Conservation (phyloP, 2,797 vertebrate genomes). For the Dipus sagitta region DNA sequence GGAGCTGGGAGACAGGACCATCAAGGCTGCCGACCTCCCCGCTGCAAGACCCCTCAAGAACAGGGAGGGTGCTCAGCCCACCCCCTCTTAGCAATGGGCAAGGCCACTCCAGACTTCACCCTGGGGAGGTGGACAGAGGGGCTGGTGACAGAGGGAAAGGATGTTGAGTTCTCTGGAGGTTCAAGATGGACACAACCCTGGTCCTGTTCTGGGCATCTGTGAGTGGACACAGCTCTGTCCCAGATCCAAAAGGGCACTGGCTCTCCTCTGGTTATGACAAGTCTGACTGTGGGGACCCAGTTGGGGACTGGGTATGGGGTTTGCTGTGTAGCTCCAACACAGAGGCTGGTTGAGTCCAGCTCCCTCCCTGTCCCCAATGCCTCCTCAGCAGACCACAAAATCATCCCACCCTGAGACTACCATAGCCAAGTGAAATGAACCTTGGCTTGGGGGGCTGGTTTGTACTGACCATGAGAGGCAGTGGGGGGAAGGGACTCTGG, state of each 20-base stretch:
- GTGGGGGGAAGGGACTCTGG: background rate
- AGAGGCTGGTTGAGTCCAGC: background rate
- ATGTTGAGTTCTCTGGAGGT: background rate
- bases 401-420: background rate
- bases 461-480: background rate
- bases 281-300: background rate
- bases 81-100: no score
- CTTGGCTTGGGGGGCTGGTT: background rate
- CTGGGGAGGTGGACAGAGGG: background rate
- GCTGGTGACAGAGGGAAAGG: background rate
- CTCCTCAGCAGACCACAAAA: background rate
- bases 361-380: background rate
- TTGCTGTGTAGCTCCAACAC: background rate
- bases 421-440: conserved; percentile 7
- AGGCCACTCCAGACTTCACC: background rate
- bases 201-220: no score
- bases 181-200: background rate
- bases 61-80: background rate
- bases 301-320: background rate
- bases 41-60: background rate
- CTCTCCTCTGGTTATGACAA: background rate
- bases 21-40: background rate
- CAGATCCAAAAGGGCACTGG: background rate
- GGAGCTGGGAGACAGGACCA: background rate
- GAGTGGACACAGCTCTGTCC: background rate